Base-by-base conservation (phyloP, 2,113 vertebrate species). In the Hucho hucho region DNA sequence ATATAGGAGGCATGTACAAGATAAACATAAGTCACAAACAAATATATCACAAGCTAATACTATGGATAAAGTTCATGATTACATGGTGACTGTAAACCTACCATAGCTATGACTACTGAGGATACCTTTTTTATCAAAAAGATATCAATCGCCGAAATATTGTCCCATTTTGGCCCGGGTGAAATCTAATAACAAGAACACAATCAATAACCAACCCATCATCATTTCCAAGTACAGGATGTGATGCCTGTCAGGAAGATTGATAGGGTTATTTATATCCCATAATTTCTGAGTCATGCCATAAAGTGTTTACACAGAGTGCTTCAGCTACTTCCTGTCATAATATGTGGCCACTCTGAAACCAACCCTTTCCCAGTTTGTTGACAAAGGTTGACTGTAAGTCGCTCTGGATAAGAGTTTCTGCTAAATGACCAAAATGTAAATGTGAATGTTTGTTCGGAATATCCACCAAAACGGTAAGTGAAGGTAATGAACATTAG, bases 191-290 rank as follows among this genome's bases (percentile, higher is more conserved):
- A 53, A 53, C 14, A 53, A 53, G 56, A 68, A 37, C 46, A 70
- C 73, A 63, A 64, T 71, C 67, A 61, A 79, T 75, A 79, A 75
- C 63, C 68, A 43, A 43, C 77, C 68, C 68, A 67, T 25, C 47
- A 47, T 68, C 47, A 79, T 64, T 29, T 56, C 20, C 58, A 61
- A 61, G 20, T 61, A 64, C 77, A 79, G 53, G 58, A 61, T 43
- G 37, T 43, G 37, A 61, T 53, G n/a, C 11, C 58, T 61, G 58
- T 61, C n/a, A 9, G 58, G n/a, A 22, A 24, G 58, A 59, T 70
- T 75, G 49, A 53, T 53, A 53, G 18, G 49, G 49, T 5, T 53
- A 53, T 53, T 53, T 53, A 53, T 53, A 53, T 53, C 49, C 65
- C 29, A 20, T 75, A 14, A 70, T 58, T 69, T 70, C 74, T 56